phyloP scores from a whole-genome alignment of 2,113 vertebrate genomes.

The Platysteira castanea region DNA sequence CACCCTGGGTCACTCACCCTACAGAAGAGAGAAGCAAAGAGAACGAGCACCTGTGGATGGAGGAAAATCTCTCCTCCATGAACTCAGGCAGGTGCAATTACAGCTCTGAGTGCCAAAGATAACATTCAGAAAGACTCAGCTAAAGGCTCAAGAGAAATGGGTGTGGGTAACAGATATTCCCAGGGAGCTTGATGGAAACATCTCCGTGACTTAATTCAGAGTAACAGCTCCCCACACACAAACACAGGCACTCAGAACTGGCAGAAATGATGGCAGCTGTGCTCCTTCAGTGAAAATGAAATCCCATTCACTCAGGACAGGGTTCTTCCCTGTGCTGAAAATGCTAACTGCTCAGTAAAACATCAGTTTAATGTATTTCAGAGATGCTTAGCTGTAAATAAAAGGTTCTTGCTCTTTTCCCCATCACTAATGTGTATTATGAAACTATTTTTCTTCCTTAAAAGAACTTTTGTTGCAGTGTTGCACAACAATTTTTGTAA shows the following conservation, averaged over 20 bases:
- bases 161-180: not conserved
- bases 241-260: not conserved
- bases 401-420: not conserved
- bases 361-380: not conserved
- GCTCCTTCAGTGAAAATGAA: not conserved
- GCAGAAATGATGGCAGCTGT: not conserved
- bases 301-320: not conserved
- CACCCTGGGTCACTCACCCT: not conserved
- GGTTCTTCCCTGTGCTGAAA: not conserved
- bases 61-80: not conserved
- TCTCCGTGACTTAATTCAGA: not conserved
- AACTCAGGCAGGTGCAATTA: not conserved
- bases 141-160: not conserved
- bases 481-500: slow-evolving; percentile 56
- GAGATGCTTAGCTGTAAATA: not conserved
- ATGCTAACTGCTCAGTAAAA: not conserved
- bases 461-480: not conserved
- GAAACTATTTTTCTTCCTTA: slow-evolving; percentile 40
- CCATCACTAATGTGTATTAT: not conserved
- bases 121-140: not conserved
- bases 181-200: not conserved
- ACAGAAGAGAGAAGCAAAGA: not conserved
- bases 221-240: not conserved
- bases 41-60: not conserved
- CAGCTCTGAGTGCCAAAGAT: not conserved